These are phyloP conservation scores for Sinocyclocheilus rhinocerous DNA, from an alignment of 2,113 vertebrate species.

Conservation along the genomic window DNA sequence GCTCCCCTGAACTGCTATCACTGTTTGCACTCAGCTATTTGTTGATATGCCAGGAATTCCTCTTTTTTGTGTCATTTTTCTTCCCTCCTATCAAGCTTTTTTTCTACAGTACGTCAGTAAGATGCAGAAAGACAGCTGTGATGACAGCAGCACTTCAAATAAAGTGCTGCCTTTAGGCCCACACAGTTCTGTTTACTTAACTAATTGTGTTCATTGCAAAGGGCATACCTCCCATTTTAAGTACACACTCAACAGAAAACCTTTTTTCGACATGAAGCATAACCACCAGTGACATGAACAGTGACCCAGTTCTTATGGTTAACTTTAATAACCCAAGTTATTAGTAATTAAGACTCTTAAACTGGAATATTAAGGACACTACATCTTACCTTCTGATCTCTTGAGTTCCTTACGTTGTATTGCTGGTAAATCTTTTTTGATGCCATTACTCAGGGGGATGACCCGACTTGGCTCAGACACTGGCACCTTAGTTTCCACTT, in stretches of 20 bases:
- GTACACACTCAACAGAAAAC: not conserved
- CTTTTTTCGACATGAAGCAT: not conserved
- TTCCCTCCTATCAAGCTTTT: not conserved
- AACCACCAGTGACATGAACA: not conserved
- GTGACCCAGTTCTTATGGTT: not conserved
- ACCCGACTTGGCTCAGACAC: slow-evolving; percentile 20
- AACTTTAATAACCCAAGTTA: not conserved
- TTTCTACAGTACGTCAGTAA: slow-evolving; percentile 32
- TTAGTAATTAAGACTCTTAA: not conserved
- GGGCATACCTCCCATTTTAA: slow-evolving; percentile 30
- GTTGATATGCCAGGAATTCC: slow-evolving; percentile 54
- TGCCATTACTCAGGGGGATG: slow-evolving; percentile 51
- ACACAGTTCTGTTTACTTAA: slow-evolving; percentile 42
- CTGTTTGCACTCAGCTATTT: slow-evolving; percentile 48
- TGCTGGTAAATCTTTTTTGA: slow-evolving; percentile 39
- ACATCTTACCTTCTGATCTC: slow-evolving; percentile 68
- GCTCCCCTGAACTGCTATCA: slow-evolving; percentile 41
- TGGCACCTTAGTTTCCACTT: slow-evolving; percentile 43
- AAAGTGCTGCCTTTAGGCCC: slow-evolving; percentile 22
- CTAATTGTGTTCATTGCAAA: slow-evolving; percentile 38
- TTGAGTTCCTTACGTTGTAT: slow-evolving; percentile 48
- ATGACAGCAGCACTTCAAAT: slow-evolving; percentile 46
- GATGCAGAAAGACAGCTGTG: slow-evolving; percentile 47
- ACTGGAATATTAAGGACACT: not conserved
- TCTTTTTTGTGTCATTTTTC: slow-evolving; percentile 3